Evolutionary conservation across 2,113 vertebrate genomes (phyloP).

Genomic region (Chinchilla lanigera): DNA sequence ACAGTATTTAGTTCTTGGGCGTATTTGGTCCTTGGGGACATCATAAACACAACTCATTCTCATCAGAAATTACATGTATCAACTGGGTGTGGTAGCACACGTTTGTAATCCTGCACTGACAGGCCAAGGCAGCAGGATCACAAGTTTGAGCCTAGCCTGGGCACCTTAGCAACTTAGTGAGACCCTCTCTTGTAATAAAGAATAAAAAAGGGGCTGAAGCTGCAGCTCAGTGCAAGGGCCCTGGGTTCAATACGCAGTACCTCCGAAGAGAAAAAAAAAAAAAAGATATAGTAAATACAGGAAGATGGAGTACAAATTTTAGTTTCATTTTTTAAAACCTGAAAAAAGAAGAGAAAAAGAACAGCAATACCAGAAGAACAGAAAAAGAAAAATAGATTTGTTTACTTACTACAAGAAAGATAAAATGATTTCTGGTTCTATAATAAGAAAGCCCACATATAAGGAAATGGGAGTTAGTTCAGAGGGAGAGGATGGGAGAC

Average conservation of each 20-base stretch:
- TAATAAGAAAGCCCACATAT: neutral
- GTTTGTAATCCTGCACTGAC: neutral
- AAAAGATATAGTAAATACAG: neutral
- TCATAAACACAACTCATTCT: neutral
- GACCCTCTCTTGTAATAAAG: neutral
- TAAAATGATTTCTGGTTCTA: neutral
- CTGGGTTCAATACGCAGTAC: neutral
- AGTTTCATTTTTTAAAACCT: neutral
- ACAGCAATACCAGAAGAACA: neutral
- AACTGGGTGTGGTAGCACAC: neutral
- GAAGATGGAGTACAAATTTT: neutral
- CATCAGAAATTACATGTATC: neutral
- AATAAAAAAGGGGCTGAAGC: neutral
- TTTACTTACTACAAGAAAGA: neutral
- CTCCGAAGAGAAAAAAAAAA: neutral
- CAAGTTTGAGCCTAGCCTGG: neutral
- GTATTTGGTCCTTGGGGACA: slow-evolving; percentile 10
- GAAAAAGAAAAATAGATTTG: neutral
- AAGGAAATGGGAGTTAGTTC: neutral
- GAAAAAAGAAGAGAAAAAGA: neutral
- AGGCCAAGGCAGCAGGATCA: neutral
- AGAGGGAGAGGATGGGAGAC: neutral
- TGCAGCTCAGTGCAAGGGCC: neutral
- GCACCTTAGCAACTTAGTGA: neutral
- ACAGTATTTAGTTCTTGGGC: neutral